These are phyloP conservation scores for Scaptomyza graminum DNA, from an alignment of 1,140 invertebrate genomes.

Conservation along the genomic window DNA sequence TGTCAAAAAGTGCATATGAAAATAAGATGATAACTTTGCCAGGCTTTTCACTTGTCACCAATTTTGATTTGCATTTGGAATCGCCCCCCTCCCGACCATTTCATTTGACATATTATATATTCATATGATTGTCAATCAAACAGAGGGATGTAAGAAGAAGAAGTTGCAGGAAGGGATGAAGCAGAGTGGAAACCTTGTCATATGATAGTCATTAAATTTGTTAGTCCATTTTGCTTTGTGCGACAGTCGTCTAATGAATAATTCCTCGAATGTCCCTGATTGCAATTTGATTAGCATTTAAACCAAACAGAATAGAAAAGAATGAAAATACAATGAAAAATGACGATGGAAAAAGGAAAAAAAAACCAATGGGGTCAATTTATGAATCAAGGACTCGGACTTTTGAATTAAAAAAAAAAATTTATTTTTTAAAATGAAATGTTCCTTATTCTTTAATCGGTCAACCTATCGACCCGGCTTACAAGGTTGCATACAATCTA, in stretches of 20 bases:
- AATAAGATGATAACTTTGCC: slow-evolving; percentile 40
- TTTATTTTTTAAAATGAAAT: no score
- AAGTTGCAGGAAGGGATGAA: no score
- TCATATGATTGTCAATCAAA: slow-evolving; percentile 68
- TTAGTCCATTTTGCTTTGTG: slow-evolving; percentile 22
- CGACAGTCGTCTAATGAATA: slow-evolving; percentile 36
- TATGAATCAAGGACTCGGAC: no score
- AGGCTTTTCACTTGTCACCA: slow-evolving; percentile 33
- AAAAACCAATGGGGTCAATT: no score
- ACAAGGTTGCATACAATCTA: no score
- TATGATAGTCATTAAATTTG: slow-evolving; percentile 15
- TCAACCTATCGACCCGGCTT: no score
- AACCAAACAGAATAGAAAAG: background rate
- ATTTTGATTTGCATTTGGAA: slow-evolving; percentile 52
- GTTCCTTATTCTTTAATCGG: no score
- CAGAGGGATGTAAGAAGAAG: background rate
- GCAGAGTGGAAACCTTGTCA: no score
- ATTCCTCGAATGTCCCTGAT: slow-evolving; percentile 19
- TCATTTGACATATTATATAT: slow-evolving; percentile 52
- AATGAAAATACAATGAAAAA: background rate
- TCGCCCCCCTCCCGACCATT: background rate
- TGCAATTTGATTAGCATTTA: slow-evolving; percentile 41
- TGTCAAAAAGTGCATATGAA: slow-evolving; percentile 54
- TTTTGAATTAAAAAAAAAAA: no score
- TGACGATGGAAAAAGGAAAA: no score